Percentiles rank a stretch among this genome's conserved stretches.
These are phyloP conservation scores for Geococcyx californianus DNA, from an alignment of 2,113 vertebrate genomes.

Conservation along the genomic window DNA sequence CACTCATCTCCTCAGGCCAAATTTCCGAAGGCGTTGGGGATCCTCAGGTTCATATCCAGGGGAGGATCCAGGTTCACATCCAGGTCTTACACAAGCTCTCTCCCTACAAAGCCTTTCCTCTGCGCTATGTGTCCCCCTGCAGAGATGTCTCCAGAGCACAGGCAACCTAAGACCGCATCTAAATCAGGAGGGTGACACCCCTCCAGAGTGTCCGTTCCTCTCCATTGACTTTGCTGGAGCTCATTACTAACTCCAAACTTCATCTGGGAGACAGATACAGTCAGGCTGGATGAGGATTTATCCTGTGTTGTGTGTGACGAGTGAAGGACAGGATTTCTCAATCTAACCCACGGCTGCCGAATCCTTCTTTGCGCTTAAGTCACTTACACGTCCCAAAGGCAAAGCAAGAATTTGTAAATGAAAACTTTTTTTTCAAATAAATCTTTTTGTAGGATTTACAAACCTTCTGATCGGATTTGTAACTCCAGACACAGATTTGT, in stretches of 20 bases:
- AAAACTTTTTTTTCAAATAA: conserved; percentile 52
- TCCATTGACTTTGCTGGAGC: background rate
- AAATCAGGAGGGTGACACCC: background rate
- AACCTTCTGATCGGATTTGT: conserved; percentile 68
- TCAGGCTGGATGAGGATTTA: conserved; percentile 4
- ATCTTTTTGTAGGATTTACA: conserved; percentile 66
- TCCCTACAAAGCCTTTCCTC: background rate
- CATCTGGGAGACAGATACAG: background rate
- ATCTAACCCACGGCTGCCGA: background rate
- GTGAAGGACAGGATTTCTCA: conserved; percentile 28
- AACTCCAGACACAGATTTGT: conserved; percentile 64
- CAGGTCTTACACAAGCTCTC: background rate
- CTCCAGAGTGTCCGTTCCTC: background rate
- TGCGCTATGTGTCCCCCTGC: background rate
- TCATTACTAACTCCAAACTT: background rate
- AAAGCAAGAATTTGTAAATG: conserved; percentile 63
- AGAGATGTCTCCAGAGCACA: fast-evolving
- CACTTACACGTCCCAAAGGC: conserved; percentile 46
- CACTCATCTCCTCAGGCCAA: background rate
- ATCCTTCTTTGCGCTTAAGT: conserved; percentile 55
- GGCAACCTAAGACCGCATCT: background rate
- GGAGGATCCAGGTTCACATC: background rate
- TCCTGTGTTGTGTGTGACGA: background rate
- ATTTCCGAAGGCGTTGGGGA: background rate
- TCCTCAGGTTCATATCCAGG: background rate